These are phyloP conservation scores for Phenacoccus solenopsis DNA, from an alignment of 1,140 invertebrate species.

Conservation along the genomic window DNA sequence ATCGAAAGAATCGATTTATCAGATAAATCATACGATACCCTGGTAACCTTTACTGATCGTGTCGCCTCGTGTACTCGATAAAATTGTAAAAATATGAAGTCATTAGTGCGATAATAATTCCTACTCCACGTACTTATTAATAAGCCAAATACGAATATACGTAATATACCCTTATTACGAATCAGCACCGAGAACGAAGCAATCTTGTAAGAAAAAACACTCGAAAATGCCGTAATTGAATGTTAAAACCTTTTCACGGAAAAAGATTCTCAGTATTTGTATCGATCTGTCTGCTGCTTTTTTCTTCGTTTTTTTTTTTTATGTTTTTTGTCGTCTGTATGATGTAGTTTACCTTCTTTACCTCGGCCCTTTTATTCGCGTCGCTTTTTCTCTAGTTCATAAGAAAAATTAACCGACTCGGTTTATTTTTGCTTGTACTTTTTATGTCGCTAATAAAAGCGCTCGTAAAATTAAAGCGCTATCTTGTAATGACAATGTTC, in stretches of 20 bases:
- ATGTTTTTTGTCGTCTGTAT: not conserved
- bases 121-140: not conserved
- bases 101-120: not conserved
- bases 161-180: too few species aligned
- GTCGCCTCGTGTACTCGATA: too few species aligned
- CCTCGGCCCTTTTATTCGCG: not conserved
- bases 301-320: not conserved
- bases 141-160: not conserved
- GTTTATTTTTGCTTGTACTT: not conserved
- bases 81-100: not conserved
- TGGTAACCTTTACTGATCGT: too few species aligned
- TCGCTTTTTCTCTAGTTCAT: not conserved
- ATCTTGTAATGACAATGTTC: not conserved
- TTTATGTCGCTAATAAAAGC: not conserved
- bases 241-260: not conserved
- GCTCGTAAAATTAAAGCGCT: not conserved
- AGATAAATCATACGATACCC: not conserved
- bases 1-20: not conserved
- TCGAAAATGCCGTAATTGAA: not conserved
- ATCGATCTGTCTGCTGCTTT: not conserved
- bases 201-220: not conserved
- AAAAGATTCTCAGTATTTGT: not conserved
- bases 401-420: not conserved
- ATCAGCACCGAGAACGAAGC: too few species aligned
- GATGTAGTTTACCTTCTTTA: not conserved